These are phyloP conservation scores for Pangasius macronema DNA, from an alignment of 2,797 vertebrate species.

Conservation along the genomic window DNA sequence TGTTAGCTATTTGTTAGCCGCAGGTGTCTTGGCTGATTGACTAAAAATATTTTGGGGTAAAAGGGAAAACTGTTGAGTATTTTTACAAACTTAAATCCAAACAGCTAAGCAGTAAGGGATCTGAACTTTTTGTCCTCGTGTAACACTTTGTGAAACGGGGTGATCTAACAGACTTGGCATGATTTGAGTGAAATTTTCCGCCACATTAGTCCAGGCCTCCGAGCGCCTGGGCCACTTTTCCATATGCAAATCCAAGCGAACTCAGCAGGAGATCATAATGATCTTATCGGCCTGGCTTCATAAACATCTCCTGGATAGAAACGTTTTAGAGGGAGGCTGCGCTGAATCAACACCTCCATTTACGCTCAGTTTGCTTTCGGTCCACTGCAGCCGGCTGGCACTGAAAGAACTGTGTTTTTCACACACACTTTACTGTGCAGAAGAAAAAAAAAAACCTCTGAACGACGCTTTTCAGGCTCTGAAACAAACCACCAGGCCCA, in stretches of 20 bases:
- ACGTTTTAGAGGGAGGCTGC: slow-evolving; percentile 57
- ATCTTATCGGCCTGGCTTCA: slow-evolving; percentile 58
- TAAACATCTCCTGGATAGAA: slow-evolving; percentile 65
- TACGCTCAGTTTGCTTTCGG: slow-evolving; percentile 64
- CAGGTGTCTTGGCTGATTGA: background rate
- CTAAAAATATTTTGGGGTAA: background rate
- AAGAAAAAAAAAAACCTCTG: slow-evolving; percentile 58
- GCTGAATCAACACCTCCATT: slow-evolving; percentile 72
- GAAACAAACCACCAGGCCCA: slow-evolving; percentile 59
- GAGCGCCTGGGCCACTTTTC: slow-evolving; percentile 34
- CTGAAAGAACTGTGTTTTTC: slow-evolving; percentile 64
- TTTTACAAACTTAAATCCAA: background rate
- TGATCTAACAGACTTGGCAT: slow-evolving; percentile 39
- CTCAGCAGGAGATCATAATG: slow-evolving; percentile 65
- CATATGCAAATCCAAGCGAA: slow-evolving; percentile 61
- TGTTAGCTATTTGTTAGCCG: background rate
- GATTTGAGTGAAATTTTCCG: slow-evolving; percentile 41
- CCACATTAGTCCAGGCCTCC: slow-evolving; percentile 39
- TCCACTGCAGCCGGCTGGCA: slow-evolving; percentile 66
- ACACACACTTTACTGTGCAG: slow-evolving; percentile 55
- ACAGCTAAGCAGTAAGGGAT: background rate
- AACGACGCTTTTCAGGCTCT: slow-evolving; percentile 69
- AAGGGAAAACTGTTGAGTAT: background rate
- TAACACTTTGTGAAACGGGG: slow-evolving; percentile 17
- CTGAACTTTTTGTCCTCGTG: background rate